Evolutionary conservation across 2,113 vertebrate genomes (phyloP), one percentile per base, ranked within the genome.

Genomic region (Climacteris rufus): DNA sequence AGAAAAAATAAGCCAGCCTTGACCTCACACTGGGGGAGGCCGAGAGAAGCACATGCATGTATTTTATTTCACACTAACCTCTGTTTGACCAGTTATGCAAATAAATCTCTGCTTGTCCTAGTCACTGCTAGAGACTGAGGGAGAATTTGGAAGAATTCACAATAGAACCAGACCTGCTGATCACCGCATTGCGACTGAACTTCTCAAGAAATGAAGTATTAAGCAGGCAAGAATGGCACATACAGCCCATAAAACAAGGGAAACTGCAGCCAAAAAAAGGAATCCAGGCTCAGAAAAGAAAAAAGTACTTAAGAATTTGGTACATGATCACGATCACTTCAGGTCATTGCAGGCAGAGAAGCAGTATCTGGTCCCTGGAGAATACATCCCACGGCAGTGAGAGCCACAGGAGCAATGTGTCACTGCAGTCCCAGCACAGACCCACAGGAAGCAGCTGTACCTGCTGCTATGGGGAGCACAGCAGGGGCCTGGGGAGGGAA

Each of bases 21-120:
- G 94, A 97, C 87, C 90, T 19, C 0, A 2, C 85, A 56, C 10
- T 2, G 0, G 47, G 71, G 64, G 71, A 94, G 42, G 75, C 71
- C 0, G 0, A 86, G 71, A 88, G 59, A 54, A 82, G 53, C 61
- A 79, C 33, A 63, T 14, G 33, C 52, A 23, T 60, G 39, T 89
- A 84, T 94, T 95, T 91, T 64, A 82, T 94, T 95, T 93, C 92
- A 93, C 74, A n/a, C 56, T 96, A 94, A 93, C 78, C 93, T 96
- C 84, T 83, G 83, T 82, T 70, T 89, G 90, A 96, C 95, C 92
- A 82, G 65, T 89, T 95, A 94, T 3, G 4, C 84, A 94, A 96
- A 94, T 85, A 91, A 90, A 94, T 64, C 92, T 89, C 84, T 87
- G 59, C 78, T 78, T 78, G 35, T 82, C 35, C 69, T 56, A 79